These are phyloP conservation scores for Corvus cornix DNA, from an alignment of 2,113 vertebrate species.

Conservation along the genomic window DNA sequence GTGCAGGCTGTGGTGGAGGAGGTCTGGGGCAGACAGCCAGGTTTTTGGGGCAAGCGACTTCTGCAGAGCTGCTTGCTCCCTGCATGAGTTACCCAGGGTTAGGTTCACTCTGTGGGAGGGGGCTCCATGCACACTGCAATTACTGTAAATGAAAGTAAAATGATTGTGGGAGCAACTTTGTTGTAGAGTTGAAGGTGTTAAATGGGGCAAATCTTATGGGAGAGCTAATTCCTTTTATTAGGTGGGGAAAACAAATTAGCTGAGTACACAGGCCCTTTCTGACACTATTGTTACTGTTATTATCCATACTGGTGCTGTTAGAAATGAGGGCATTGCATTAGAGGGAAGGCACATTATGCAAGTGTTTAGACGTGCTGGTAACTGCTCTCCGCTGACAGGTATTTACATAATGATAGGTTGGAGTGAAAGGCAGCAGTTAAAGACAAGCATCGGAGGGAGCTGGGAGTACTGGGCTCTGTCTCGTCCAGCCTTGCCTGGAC, in stretches of 20 bases:
- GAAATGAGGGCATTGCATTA: constrained; percentile 25
- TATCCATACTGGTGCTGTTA: neutral
- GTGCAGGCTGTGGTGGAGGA: neutral
- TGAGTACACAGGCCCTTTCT: constrained; percentile 22
- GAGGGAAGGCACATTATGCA: constrained; percentile 18
- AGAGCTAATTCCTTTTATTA: constrained; percentile 21
- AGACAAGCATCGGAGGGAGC: neutral
- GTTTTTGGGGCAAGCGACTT: neutral
- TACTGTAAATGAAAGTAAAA: constrained; percentile 13
- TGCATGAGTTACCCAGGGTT: neutral
- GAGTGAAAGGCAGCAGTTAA: constrained; percentile 3
- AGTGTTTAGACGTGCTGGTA: constrained; percentile 23
- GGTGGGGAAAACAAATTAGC: constrained; percentile 44
- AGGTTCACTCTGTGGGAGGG: neutral
- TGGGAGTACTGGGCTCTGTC: neutral
- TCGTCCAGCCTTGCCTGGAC: neutral
- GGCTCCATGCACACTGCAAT: neutral
- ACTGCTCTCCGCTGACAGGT: constrained; percentile 48
- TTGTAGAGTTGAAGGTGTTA: neutral
- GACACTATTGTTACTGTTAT: constrained; percentile 19
- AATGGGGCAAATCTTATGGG: constrained; percentile 15
- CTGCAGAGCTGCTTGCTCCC: neutral
- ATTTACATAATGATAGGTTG: constrained; percentile 49
- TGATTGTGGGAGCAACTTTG: neutral
- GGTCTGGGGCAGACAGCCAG: neutral